phyloP scores from a whole-genome alignment of 2,797 vertebrate genomes.

The Scleropages formosus region DNA sequence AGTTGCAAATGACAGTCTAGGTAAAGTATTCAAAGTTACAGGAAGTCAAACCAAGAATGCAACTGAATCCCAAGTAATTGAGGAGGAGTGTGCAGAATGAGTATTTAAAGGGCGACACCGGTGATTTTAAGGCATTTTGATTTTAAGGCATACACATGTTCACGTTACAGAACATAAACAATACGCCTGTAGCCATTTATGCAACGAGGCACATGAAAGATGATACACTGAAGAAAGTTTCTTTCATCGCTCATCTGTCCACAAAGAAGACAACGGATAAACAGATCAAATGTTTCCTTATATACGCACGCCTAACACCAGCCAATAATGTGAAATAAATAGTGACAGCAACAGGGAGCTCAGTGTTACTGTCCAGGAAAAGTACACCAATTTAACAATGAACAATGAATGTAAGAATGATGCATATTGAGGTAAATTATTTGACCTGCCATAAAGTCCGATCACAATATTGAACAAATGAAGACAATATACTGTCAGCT shows the following conservation, averaged over 20 bases:
- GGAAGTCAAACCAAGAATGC: conserved; percentile 23
- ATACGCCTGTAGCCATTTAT: neutral
- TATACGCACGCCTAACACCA: neutral
- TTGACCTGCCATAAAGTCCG: neutral
- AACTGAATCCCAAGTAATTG: conserved; percentile 25
- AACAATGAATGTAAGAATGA: neutral
- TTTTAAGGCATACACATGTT: neutral
- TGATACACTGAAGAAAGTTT: too few species aligned
- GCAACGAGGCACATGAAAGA: neutral
- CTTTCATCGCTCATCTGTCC: neutral
- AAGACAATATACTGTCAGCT: too few species aligned
- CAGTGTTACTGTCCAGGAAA: neutral
- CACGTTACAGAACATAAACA: neutral
- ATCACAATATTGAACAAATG: neutral
- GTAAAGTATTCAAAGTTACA: conserved; percentile 31
- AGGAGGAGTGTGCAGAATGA: conserved; percentile 6
- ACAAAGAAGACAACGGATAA: neutral
- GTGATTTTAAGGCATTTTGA: neutral
- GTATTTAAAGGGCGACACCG: conserved; percentile 14
- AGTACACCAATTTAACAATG: neutral
- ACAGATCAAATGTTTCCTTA: neutral
- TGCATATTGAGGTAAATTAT: too few species aligned
- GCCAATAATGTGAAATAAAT: neutral
- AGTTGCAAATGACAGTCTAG: conserved; percentile 34
- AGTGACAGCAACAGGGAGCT: neutral